Conservation (phyloP, 2,888 invertebrate species). For the Mesoligia furuncula region DNA sequence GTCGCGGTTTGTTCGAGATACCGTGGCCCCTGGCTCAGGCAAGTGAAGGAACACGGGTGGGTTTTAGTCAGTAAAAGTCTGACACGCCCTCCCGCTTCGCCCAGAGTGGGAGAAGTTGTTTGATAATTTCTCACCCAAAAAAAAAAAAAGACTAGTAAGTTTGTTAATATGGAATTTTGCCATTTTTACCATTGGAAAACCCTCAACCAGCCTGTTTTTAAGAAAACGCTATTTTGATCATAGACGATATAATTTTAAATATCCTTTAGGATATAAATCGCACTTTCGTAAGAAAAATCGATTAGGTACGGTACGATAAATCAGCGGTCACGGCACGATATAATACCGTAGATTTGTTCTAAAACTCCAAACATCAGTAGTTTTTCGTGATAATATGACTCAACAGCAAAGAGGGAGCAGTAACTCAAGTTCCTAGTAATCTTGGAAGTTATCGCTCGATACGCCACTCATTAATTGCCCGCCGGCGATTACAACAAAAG, state of each 20-base stretch:
- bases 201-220: no score
- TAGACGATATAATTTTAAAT: neutral
- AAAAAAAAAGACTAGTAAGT: no score
- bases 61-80: no score
- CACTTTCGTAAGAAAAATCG: neutral
- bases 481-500: conserved; percentile 42
- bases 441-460: conserved; percentile 43
- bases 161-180: no score
- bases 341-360: neutral
- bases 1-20: no score
- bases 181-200: no score
- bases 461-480: conserved; percentile 48
- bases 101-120: no score
- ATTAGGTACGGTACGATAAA: neutral
- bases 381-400: conserved; percentile 9
- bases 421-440: conserved; percentile 47
- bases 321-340: neutral
- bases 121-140: no score
- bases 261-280: neutral
- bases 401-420: neutral
- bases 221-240: neutral
- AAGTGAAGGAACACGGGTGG: no score
- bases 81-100: no score
- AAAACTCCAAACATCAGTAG: neutral
- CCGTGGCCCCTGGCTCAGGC: no score